These are phyloP conservation scores for Agapornis canus DNA, from an alignment of 2,797 vertebrate genomes.

Conservation along the genomic window DNA sequence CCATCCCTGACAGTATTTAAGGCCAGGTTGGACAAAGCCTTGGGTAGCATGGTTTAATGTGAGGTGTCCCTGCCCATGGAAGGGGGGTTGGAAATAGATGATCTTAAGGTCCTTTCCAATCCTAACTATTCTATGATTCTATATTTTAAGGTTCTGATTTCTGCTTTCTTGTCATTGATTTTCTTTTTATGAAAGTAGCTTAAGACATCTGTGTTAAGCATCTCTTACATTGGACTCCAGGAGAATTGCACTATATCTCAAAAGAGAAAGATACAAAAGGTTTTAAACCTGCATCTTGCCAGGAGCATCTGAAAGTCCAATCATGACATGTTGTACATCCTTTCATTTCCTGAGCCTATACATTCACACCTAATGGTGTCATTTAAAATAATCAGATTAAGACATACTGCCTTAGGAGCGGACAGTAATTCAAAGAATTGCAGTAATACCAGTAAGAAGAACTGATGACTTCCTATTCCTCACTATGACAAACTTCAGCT, in stretches of 20 bases:
- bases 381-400: constrained; percentile 22
- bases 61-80: too few relatives aligned
- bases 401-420: background rate
- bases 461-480: background rate
- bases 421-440: background rate
- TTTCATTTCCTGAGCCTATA: background rate
- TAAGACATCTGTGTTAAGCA: background rate
- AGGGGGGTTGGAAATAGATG: too few relatives aligned
- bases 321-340: background rate
- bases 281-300: background rate
- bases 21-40: too few relatives aligned
- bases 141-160: background rate
- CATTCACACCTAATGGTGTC: background rate
- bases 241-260: background rate
- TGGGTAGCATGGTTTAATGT: too few relatives aligned
- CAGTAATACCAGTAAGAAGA: background rate
- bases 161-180: background rate
- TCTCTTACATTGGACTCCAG: rapidly evolving
- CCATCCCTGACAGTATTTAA: too few relatives aligned
- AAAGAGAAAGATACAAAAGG: background rate
- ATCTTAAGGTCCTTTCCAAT: too few relatives aligned
- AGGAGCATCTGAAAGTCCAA: background rate
- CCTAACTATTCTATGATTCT: too few relatives aligned
- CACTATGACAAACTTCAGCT: background rate
- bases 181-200: background rate